Evolutionary conservation across 2,888 invertebrate species (phyloP).

Genomic region (Dynastes tityus): DNA sequence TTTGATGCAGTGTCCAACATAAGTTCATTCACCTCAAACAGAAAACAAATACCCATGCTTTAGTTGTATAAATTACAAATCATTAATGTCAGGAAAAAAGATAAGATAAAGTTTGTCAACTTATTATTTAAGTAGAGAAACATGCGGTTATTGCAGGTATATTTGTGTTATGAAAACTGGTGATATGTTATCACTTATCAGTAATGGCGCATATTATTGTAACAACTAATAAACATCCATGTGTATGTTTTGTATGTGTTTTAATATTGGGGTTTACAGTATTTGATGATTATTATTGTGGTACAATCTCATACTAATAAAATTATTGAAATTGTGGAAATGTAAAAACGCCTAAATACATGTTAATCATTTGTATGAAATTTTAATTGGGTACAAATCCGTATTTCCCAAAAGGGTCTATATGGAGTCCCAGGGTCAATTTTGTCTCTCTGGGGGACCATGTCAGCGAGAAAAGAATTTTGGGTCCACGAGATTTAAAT

Average conservation of each 20-base stretch:
- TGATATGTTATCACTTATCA: constrained; percentile 2
- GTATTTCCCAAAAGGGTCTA: no score
- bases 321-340: background rate
- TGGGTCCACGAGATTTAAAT: no score
- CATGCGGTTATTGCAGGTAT: background rate
- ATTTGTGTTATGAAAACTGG: background rate
- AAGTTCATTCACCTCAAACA: constrained; percentile 5
- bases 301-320: background rate
- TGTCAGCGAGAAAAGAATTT: no score
- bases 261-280: background rate
- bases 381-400: no score
- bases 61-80: constrained; percentile 13
- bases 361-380: background rate
- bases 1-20: background rate
- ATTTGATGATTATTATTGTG: background rate
- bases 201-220: background rate
- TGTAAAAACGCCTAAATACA: background rate
- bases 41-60: background rate
- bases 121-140: background rate
- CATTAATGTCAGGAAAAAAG: constrained; percentile 6
- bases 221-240: background rate
- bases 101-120: constrained; percentile 14
- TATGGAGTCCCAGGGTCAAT: no score
- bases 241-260: background rate
- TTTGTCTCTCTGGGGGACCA: no score